phyloP scores from a whole-genome alignment of 2,888 invertebrate species.

The Callyntrura guangdongensis region DNA sequence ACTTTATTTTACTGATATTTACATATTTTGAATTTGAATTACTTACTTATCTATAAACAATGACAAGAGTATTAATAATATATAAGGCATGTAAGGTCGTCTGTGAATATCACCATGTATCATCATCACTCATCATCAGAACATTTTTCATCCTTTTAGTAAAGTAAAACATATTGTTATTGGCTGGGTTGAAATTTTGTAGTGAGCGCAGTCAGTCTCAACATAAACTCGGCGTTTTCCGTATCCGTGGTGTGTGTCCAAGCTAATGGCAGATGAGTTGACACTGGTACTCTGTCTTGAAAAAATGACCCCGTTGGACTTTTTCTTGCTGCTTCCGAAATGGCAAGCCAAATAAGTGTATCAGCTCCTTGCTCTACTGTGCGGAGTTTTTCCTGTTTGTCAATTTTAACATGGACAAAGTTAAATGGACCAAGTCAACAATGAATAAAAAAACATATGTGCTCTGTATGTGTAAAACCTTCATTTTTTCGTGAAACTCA shows the following conservation, averaged over 20 bases:
- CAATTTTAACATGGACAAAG: background rate
- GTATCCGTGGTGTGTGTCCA: slow-evolving; percentile 86
- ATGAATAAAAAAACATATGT: background rate
- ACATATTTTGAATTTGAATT: too few relatives aligned
- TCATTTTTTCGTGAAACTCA: slow-evolving; percentile 86
- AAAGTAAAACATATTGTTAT: background rate
- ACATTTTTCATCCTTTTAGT: too few relatives aligned
- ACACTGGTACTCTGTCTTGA: slow-evolving; percentile 86
- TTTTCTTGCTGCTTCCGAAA: slow-evolving; percentile 85
- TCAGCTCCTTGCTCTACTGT: slow-evolving; percentile 87
- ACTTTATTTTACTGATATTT: too few relatives aligned
- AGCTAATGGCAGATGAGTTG: slow-evolving; percentile 86
- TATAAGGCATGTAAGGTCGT: too few relatives aligned
- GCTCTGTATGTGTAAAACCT: too few relatives aligned
- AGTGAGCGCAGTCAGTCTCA: slow-evolving; percentile 85
- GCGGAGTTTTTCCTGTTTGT: slow-evolving; percentile 85
- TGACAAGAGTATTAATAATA: too few relatives aligned
- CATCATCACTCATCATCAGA: too few relatives aligned
- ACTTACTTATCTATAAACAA: too few relatives aligned
- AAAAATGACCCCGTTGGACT: slow-evolving; percentile 86
- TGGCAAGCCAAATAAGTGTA: slow-evolving; percentile 87
- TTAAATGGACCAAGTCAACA: background rate
- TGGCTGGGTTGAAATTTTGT: slow-evolving; percentile 39
- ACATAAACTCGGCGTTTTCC: slow-evolving; percentile 86
- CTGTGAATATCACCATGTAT: too few relatives aligned